phyloP scores from a whole-genome alignment of 2,888 invertebrate species.

The Xanthia togata region DNA sequence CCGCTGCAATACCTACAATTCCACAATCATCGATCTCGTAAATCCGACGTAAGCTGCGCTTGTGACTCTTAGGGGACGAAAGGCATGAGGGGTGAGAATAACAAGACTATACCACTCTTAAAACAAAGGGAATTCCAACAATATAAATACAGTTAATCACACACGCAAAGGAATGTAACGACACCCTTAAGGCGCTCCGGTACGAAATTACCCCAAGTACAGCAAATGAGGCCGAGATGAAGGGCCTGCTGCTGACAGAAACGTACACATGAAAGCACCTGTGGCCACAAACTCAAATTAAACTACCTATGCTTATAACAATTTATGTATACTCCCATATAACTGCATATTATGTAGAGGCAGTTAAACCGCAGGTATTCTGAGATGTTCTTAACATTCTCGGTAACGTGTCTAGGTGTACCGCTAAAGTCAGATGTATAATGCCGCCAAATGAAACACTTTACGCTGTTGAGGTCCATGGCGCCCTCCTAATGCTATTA shows the following conservation, averaged over 20 bases:
- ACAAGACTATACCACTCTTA: conserved; percentile 75
- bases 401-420: conserved; percentile 46
- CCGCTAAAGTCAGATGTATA: conserved; percentile 45
- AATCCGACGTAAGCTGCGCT: conserved; percentile 83
- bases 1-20: conserved; percentile 70
- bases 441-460: conserved; percentile 63
- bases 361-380: conserved; percentile 52
- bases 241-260: conserved; percentile 57
- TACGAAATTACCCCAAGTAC: conserved; percentile 63
- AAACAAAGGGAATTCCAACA: conserved; percentile 81
- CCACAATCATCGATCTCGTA: conserved; percentile 81
- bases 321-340: conserved; percentile 52
- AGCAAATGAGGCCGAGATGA: conserved; percentile 60
- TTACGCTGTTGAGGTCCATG: conserved; percentile 63
- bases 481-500: conserved; percentile 71
- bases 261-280: conserved; percentile 67
- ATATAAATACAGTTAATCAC: conserved; percentile 79
- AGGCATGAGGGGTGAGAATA: conserved; percentile 74
- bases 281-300: conserved; percentile 69
- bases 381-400: conserved; percentile 53
- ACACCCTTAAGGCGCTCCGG: conserved; percentile 61
- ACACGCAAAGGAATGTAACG: conserved; percentile 69
- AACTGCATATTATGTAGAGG: conserved; percentile 57
- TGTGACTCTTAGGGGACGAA: conserved; percentile 74
- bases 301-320: conserved; percentile 62